A percentile compares a stretch with the other conserved stretches of the same genome.
Evolutionary conservation across 2,797 vertebrate species (phyloP).

Genomic region (Microtus obscurus): DNA sequence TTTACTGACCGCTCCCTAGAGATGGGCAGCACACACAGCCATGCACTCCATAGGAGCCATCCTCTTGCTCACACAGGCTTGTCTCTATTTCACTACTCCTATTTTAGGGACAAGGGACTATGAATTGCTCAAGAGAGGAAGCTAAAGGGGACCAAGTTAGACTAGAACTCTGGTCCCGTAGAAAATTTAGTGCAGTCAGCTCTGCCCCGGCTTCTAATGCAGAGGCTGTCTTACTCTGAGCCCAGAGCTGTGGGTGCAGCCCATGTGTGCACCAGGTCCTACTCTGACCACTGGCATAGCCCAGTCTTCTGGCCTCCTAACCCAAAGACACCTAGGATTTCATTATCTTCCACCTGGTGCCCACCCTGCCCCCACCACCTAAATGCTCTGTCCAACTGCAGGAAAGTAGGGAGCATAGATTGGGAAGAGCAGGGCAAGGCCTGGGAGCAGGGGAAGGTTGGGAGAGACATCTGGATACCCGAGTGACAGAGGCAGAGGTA

Average conservation of each 20-base stretch:
- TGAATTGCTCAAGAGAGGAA: not conserved
- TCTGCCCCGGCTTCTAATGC: not conserved
- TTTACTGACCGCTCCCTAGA: not conserved
- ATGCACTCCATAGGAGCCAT: accelerated
- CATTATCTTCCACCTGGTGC: not conserved
- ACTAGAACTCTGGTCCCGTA: not conserved
- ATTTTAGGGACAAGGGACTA: not conserved
- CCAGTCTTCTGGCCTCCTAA: not conserved
- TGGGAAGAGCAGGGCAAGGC: not conserved
- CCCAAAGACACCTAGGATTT: not conserved
- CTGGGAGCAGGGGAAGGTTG: not conserved
- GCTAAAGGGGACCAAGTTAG: not conserved
- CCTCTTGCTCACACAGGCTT: not conserved
- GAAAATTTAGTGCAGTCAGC: not conserved
- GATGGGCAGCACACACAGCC: not conserved
- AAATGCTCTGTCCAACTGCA: not conserved
- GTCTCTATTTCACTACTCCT: not conserved
- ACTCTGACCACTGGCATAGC: not conserved
- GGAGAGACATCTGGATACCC: not conserved
- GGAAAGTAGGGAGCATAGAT: not conserved
- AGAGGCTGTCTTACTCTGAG: not conserved
- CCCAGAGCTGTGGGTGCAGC: not conserved
- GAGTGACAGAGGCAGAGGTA: accelerated
- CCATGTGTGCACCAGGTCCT: not conserved
- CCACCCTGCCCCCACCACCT: not conserved